Percentiles rank a stretch among this genome's conserved stretches.
These are phyloP conservation scores for Gymnopithys bicolor DNA, from an alignment of 2,797 vertebrate species.

Conservation along the genomic window DNA sequence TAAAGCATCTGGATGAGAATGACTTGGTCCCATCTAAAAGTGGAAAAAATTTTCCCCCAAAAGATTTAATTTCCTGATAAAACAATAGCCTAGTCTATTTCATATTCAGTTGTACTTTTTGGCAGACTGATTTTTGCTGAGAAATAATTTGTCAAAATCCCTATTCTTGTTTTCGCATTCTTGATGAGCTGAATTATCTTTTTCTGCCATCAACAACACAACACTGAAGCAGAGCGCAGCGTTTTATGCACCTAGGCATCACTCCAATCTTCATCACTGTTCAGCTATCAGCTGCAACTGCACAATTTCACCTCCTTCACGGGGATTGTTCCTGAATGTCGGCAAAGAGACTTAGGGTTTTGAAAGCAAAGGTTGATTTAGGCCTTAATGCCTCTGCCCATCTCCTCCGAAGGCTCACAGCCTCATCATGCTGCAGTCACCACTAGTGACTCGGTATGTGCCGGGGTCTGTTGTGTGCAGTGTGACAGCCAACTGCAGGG, in stretches of 20 bases:
- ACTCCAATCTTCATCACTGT: neutral
- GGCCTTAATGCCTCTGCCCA: accelerated
- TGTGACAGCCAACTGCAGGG: neutral
- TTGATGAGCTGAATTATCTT: neutral
- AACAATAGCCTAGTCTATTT: neutral
- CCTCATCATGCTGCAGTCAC: neutral
- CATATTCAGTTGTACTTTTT: neutral
- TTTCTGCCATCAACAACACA: neutral
- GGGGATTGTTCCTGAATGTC: neutral
- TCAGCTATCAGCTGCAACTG: neutral
- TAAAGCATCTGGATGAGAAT: neutral
- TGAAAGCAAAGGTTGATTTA: neutral
- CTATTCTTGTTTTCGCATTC: neutral
- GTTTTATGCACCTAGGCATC: neutral
- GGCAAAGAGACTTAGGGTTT: neutral
- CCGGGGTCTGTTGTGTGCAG: accelerated
- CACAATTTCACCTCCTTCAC: neutral
- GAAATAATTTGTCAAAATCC: neutral
- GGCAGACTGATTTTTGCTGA: neutral
- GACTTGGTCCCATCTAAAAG: neutral
- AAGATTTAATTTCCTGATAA: neutral
- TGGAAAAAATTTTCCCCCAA: neutral
- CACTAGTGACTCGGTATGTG: neutral
- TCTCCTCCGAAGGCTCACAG: neutral
- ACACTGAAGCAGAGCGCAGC: neutral